Evolutionary conservation across 1,140 invertebrate species (phyloP).

Genomic region (Rhagoletis pomonella): DNA sequence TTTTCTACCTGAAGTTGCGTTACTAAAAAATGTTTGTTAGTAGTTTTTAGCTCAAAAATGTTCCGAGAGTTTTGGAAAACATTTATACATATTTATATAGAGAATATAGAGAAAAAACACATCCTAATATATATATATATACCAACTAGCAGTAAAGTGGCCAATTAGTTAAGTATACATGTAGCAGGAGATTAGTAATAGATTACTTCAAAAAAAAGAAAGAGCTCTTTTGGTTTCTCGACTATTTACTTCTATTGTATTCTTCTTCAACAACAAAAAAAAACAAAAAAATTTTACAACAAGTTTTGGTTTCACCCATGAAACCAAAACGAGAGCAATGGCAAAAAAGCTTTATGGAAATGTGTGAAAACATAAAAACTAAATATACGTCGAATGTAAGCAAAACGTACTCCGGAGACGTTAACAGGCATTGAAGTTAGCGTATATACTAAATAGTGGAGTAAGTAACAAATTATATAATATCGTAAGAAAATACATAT

Average conservation of each 20-base stretch:
- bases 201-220: not conserved
- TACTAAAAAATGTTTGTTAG: constrained; percentile 15
- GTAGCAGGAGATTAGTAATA: not conserved
- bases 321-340: constrained; percentile 51
- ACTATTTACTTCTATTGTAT: not conserved
- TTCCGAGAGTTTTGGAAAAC: not conserved
- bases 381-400: not conserved
- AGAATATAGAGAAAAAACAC: not conserved
- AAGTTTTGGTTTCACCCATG: constrained; percentile 32
- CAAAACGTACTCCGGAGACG: not conserved
- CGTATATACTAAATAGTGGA: not conserved
- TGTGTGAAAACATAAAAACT: not conserved
- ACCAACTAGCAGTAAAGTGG: not conserved
- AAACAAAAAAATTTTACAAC: not conserved
- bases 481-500: not conserved
- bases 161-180: not conserved
- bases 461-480: not conserved
- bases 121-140: not conserved
- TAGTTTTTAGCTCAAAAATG: constrained; percentile 29
- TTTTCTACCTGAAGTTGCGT: constrained; percentile 13
- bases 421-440: constrained; percentile 16
- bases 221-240: not conserved
- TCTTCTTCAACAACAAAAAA: constrained; percentile 8
- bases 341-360: constrained; percentile 52
- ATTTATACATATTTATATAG: too few species aligned